phyloP scores from a whole-genome alignment of 2,113 vertebrate genomes.

The Saguinus midas region DNA sequence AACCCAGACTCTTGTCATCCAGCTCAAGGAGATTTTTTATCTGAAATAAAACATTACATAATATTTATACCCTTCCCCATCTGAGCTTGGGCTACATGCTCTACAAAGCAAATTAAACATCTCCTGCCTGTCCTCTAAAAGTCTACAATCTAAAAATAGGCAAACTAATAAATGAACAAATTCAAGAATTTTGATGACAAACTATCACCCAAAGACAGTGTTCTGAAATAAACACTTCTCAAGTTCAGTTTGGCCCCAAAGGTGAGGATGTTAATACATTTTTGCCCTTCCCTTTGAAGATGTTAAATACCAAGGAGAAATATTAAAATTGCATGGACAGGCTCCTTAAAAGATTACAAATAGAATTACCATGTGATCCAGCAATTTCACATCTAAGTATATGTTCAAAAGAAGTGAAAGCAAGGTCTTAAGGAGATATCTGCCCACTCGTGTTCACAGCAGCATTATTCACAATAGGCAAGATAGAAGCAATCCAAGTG shows the following conservation, averaged over 20 bases:
- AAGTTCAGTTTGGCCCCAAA: conserved; percentile 25
- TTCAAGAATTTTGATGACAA: conserved; percentile 45
- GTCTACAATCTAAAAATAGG: conserved; percentile 62
- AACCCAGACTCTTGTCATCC: conserved; percentile 40
- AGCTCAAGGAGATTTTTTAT: conserved; percentile 61
- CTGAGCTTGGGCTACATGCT: conserved; percentile 15
- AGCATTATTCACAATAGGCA: neutral
- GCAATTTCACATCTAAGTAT: neutral
- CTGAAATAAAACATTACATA: conserved; percentile 43
- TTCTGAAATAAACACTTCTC: conserved; percentile 39
- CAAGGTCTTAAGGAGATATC: neutral
- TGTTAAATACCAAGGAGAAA: neutral
- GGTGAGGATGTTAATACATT: conserved; percentile 3
- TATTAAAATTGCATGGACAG: neutral
- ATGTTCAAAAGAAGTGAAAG: conserved; percentile 15
- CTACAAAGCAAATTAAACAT: conserved; percentile 56
- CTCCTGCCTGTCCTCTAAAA: conserved; percentile 60
- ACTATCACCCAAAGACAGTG: conserved; percentile 10
- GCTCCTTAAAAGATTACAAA: conserved; percentile 36
- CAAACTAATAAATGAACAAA: neutral
- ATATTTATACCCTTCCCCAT: conserved; percentile 57
- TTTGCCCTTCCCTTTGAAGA: conserved; percentile 43
- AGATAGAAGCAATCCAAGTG: neutral
- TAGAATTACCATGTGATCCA: conserved; percentile 25
- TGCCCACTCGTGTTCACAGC: neutral